A percentile compares a stretch with the other conserved stretches of the same genome.
Conservation (phyloP, 2,797 vertebrate genomes). For the Huso huso region DNA sequence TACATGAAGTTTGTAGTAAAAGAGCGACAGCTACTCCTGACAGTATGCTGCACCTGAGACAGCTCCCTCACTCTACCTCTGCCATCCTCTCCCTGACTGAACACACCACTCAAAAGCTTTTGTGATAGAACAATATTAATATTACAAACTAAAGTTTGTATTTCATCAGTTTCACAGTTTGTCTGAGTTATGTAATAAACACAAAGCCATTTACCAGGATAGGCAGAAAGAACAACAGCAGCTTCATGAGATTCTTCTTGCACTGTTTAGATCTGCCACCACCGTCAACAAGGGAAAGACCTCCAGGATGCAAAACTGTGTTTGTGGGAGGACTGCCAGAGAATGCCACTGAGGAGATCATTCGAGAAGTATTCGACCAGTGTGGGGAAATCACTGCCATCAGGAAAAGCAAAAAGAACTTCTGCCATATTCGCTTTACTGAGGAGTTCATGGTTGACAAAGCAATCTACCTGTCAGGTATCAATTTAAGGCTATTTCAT, state of each 20-base stretch:
- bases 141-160: no score
- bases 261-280: constrained; percentile 68
- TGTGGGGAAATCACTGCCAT: constrained; percentile 79
- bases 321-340: constrained; percentile 82
- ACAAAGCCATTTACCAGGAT: not conserved
- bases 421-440: constrained; percentile 79
- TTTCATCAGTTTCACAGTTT: no score
- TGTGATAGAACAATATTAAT: no score
- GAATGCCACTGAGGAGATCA: constrained; percentile 77
- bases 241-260: not conserved
- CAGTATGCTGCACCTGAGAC: no score
- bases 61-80: no score
- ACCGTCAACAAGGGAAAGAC: constrained; percentile 76
- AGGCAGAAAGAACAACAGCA: not conserved
- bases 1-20: no score
- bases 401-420: constrained; percentile 87
- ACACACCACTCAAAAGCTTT: no score
- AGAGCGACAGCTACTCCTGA: no score
- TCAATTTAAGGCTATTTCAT: constrained; percentile 13
- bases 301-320: constrained; percentile 81
- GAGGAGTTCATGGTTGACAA: constrained; percentile 88
- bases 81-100: no score
- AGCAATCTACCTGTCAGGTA: constrained; percentile 83
- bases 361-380: constrained; percentile 80
- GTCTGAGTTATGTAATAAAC: no score